Base-by-base conservation (phyloP, 2,888 invertebrate species). In the Nematopogon swammerdamellus region DNA sequence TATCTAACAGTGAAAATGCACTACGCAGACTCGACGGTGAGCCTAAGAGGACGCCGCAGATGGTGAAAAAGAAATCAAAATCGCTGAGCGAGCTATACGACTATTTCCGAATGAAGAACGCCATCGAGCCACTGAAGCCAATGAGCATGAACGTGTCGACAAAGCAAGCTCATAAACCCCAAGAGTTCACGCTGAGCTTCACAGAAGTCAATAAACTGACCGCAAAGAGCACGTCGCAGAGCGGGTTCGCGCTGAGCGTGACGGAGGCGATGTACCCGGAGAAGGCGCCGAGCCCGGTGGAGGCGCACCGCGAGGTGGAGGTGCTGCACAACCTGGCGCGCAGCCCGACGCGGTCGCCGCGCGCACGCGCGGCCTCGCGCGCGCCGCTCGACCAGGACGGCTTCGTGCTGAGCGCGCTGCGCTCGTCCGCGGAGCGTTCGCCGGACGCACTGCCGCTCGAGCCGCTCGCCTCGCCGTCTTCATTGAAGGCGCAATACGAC, bases 291-390 rank as follows among this genome's bases (percentile, higher is more conserved):
- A 76, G 83, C 61, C 82, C 83, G 3, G 79, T 79, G 17, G 81
- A 81, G 47, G 65, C 67, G 17, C 88, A 88, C 56, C 83, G 84
- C 55, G 82, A 85, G 63, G 83, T 88, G 20, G 86, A 88, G 61
- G 83, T 88, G 8, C 67, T 88, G 29, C 87, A 88, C 58, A 88
- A 88, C 59, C 66, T 88, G 46, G 86, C 86, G 54, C 68, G 87
- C 48, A 87, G 87, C 65, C 86, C 86, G 0, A 68, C 61, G 0
- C 63, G 72, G 4, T 84, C 84, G 1, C 84, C 84, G 0, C 79
- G n/a, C 67, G 69, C 51, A 70, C 73, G 4, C 60, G 65, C 19
- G 58, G 5, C 72, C 3, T 60, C 65, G 19, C 58, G 6, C 60
- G 25, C 79, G 49, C 60, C 74, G 56, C 55, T 81, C 57, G 68